Evolutionary conservation across 2,113 vertebrate genomes (phyloP), one percentile per base, ranked within the genome.

Genomic region (Onychorhynchus coronatus): DNA sequence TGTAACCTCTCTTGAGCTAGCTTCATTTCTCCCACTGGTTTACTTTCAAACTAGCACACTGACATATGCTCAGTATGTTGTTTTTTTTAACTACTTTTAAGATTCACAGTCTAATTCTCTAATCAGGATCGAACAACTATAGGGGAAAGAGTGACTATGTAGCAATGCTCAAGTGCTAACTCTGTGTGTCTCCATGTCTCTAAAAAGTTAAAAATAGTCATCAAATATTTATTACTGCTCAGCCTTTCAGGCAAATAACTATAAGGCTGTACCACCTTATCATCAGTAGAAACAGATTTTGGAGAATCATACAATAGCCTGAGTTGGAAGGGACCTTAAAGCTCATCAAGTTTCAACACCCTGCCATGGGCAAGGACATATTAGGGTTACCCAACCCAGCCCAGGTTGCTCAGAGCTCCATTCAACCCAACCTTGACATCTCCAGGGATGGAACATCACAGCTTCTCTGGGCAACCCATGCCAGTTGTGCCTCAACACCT

Each of bases 311-410:
- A 37, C 37, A 81, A 28, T 13, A 6, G 15, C 4, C 23, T n/a
- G 18, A 19, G 33, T 24, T 74, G 15, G 44, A 82, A 53, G 12
- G 11, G 4, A 52, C 22, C 11, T 5, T 74, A 30, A 59, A 74
- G 12, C 37, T 33, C 4, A 74, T 20, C 10, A 8, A 9, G 5
- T 37, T 58, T 31, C 42, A 16, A 1, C 2, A 4, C 3, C n/a
- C 10, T n/a, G 19, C 12, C 24, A 37, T 6, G 22, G 59, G 25
- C 31, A 80, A 27, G 22, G 31, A 50, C 14, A 58, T 1, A 18
- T 81, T 52, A 23, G 22, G 22, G 49, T 50, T 50, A 24, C 49
- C 22, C 49, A 27, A 15, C 49, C 19, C 17, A 30, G 8, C 2
- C 33, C 61, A 67, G 37, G 14, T 6, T 59, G 12, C 52, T 67